Percentiles rank a stretch among this genome's conserved stretches.
These are phyloP conservation scores for Perccottus glenii DNA, from an alignment of 2,113 vertebrate genomes.

Conservation along the genomic window DNA sequence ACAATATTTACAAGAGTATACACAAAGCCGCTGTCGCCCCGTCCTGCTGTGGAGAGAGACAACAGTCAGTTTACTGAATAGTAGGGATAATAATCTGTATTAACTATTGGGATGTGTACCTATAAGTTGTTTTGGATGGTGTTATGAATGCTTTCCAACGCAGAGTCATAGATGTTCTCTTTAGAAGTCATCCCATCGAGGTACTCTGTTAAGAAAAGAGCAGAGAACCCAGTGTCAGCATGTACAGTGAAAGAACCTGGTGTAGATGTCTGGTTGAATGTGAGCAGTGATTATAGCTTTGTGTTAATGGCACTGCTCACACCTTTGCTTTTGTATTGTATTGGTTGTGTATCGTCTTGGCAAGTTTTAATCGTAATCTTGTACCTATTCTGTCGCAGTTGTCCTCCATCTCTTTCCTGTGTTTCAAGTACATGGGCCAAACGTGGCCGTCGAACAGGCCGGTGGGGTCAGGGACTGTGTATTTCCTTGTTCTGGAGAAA, in stretches of 20 bases:
- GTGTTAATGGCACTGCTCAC: too few relatives aligned
- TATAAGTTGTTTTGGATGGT: conserved; percentile 79
- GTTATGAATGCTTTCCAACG: conserved; percentile 77
- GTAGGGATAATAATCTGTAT: background rate
- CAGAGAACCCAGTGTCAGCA: background rate
- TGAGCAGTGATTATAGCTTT: too few relatives aligned
- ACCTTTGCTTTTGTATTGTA: background rate
- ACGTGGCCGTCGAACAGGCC: conserved; percentile 82
- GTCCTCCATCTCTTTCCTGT: conserved; percentile 78
- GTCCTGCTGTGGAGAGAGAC: conserved; percentile 55
- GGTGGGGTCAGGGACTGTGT: conserved; percentile 79
- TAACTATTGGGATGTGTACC: conserved; percentile 44
- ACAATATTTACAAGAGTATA: conserved; percentile 83
- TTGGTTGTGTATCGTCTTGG: too few relatives aligned
- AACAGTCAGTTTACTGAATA: background rate
- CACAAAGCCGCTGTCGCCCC: conserved; percentile 55
- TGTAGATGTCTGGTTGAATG: background rate
- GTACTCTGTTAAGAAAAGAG: conserved; percentile 59
- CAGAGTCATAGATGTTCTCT: conserved; percentile 74
- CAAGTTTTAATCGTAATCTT: conserved; percentile 4
- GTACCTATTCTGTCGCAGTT: conserved; percentile 72
- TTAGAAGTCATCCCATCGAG: conserved; percentile 79
- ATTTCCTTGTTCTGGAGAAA: conserved; percentile 75
- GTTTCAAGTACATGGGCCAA: conserved; percentile 82
- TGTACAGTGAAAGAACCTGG: too few relatives aligned